Base-by-base conservation (phyloP, 2,113 vertebrate species). In the Chroicocephalus ridibundus region DNA sequence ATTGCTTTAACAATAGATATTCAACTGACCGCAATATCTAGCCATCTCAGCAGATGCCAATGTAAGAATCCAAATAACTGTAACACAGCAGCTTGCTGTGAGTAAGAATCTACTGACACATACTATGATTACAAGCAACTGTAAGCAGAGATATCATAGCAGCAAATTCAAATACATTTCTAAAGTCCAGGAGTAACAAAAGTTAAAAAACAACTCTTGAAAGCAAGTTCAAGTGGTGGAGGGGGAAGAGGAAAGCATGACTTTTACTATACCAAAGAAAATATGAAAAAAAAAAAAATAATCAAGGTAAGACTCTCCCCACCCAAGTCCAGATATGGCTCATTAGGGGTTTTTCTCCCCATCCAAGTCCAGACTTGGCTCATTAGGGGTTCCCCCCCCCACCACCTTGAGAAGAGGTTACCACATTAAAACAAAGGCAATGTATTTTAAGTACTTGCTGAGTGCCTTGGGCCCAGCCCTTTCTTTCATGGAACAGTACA, bases 91-190 rank as follows among this genome's bases (percentile, higher is more conserved):
- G 93, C 83, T 66, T 46, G 8, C 84, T 82, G 81, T 5, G 76
- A 88, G 80, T 36, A 51, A 72, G 86, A 64, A 85, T 52, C 89
- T 72, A 36, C 91, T 77, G 78, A 42, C 91, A 93, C 70, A 52
- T 25, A 52, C 68, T 65, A 7, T 15, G 29, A 79, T 75, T 84
- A 36, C 32, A 19, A 84, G 66, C 72, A 76, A 80, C 77, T 69
- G 54, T 36, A 77, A 77, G 77, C 91, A 88, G 60, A 65, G 57
- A 31, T 22, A 65, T 40, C 54, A 54, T 0, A 52, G 82, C 70
- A 86, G 86, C 71, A 74, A 68, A 93, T 86, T 52, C 87, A 62
- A 64, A 68, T 21, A 4, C 4, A 27, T 51, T 90, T 17, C 72
- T 36, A 7, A 61, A 95, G 64, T 29, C 36, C 0, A 6, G 31